These are phyloP conservation scores for Burhinus oedicnemus DNA, from an alignment of 2,113 vertebrate species.

Conservation along the genomic window DNA sequence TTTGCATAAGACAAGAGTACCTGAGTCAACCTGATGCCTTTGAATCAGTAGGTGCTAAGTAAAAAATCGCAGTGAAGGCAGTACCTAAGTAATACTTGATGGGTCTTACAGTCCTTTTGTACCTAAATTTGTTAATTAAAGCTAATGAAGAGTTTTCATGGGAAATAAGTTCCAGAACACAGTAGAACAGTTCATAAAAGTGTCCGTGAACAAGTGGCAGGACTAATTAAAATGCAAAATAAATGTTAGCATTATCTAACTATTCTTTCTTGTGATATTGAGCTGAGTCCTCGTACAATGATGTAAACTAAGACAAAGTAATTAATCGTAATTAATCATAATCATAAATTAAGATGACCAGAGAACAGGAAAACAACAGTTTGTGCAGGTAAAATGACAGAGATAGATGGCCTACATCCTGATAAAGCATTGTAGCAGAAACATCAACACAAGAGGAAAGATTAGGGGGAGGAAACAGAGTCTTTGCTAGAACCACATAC, in stretches of 20 bases:
- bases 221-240: neutral
- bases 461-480: neutral
- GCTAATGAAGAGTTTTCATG: neutral
- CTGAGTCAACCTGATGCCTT: neutral
- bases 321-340: neutral
- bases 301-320: neutral
- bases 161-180: neutral
- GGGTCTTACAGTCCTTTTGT: neutral
- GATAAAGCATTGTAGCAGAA: neutral
- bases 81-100: neutral
- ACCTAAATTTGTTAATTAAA: neutral
- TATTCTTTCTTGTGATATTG: neutral
- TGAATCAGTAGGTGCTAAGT: neutral
- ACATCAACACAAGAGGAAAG: neutral
- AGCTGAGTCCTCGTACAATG: neutral
- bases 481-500: neutral
- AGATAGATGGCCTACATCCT: neutral
- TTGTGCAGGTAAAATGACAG: neutral
- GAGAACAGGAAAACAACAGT: neutral
- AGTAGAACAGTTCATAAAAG: neutral
- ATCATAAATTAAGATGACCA: neutral
- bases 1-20: neutral
- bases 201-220: neutral
- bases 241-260: neutral
- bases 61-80: fast-evolving